Evolutionary conservation across 2,113 vertebrate species (phyloP), one percentile per base, ranked within the genome.

Genomic region (Nibea coibor): DNA sequence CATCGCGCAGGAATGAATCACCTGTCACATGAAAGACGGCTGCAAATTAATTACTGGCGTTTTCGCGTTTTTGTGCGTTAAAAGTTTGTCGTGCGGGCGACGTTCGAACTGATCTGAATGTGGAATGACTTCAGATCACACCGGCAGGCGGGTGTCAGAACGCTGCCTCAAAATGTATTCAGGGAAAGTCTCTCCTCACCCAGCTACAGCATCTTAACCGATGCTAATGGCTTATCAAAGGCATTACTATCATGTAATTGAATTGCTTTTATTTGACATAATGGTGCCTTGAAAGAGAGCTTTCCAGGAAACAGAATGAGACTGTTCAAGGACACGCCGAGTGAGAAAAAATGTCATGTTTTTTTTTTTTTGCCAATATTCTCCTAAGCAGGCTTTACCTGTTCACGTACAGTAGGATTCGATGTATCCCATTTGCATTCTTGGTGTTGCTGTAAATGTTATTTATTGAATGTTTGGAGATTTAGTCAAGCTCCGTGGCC

Each of bases 191-290:
- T 59, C 31, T n/a, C 39, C 72, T 14, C 62, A 15, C 31, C 35
- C 50, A 70, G 82, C 31, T 31, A 19, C 71, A 47, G 56, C 45
- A 59, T 73, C 28, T 77, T 61, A 53, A 75, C 45, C 0, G 14
- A 8, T 35, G 12, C 50, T 48, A 66, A 56, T 61, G 61, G 43
- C 8, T 59, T 72, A 80, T 85, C 73, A 79, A 57, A 88, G 24
- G 39, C 54, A 74, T 70, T 47, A 39, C 45, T 72, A 76, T 78
- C 70, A 63, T 72, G 57, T 47, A 71, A 83, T 53, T 68, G 2
- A 75, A 76, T 66, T 75, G 28, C 20, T 68, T 79, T 79, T 2
- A 47, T 76, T 6, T 69, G 48, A 63, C 9, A 69, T 50, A 39
- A 79, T 42, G 6, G 11, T 58, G 39, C 68, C 76, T 75, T 74